Evolutionary conservation across 2,113 vertebrate species (phyloP).

Genomic region (Nibea coibor): DNA sequence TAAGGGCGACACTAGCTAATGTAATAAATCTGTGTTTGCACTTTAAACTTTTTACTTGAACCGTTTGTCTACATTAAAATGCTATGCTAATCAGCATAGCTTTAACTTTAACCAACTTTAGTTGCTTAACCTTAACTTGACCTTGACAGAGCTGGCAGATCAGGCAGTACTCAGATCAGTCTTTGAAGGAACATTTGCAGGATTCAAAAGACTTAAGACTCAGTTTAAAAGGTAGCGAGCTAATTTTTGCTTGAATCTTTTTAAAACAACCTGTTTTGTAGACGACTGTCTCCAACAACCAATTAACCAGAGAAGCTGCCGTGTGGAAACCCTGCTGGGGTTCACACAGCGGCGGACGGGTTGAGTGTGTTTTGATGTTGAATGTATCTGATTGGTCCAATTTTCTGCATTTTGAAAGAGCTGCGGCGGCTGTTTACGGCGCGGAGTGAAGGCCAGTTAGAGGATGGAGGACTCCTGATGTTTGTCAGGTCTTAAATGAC

Average conservation of each 20-base stretch:
- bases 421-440: not conserved
- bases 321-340: not conserved
- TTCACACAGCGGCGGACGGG: too few relatives aligned
- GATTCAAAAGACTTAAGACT: too few relatives aligned
- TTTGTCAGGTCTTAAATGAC: conserved; percentile 1
- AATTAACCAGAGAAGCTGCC: not conserved
- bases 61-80: too few relatives aligned
- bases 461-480: not conserved
- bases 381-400: conserved; percentile 13
- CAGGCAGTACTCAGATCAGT: too few relatives aligned
- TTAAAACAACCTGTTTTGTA: not conserved
- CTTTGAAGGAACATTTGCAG: too few relatives aligned
- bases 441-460: not conserved
- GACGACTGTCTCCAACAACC: not conserved
- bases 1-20: too few relatives aligned
- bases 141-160: too few relatives aligned
- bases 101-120: too few relatives aligned
- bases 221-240: not conserved
- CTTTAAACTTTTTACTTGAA: too few relatives aligned
- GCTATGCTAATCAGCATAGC: too few relatives aligned
- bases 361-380: not conserved
- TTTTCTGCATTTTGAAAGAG: not conserved
- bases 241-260: not conserved
- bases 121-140: not conserved
- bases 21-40: too few relatives aligned